Evolutionary conservation across 2,888 invertebrate genomes (phyloP).

Genomic region (Cabera pusaria): DNA sequence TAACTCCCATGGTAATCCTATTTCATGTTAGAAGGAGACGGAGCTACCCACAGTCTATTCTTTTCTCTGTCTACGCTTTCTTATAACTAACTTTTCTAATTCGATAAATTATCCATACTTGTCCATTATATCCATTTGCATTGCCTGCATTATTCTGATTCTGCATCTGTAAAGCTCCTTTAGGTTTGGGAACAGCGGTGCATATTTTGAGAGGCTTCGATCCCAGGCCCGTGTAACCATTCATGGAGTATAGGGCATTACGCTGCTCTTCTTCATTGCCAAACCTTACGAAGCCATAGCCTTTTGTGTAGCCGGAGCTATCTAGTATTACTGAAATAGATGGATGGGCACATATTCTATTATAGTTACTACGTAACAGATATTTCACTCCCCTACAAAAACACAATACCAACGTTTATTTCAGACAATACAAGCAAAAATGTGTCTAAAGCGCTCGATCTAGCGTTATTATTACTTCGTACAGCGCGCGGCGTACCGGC

Average conservation of each 20-base stretch:
- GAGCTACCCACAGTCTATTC: too few relatives aligned
- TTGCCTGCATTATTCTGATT: slow-evolving; percentile 49
- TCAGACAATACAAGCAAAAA: too few relatives aligned
- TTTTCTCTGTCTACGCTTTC: too few relatives aligned
- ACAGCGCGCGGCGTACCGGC: too few relatives aligned
- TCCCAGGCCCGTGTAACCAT: slow-evolving; percentile 94
- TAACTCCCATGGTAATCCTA: too few relatives aligned
- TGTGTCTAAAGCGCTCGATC: too few relatives aligned
- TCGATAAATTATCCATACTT: slow-evolving; percentile 48
- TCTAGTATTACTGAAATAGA: slow-evolving; percentile 91
- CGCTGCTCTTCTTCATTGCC: slow-evolving; percentile 97
- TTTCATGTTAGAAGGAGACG: too few relatives aligned
- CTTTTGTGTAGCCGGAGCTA: slow-evolving; percentile 94
- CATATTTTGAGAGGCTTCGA: slow-evolving; percentile 95
- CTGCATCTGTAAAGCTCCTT: slow-evolving; percentile 69
- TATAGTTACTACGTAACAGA: too few relatives aligned
- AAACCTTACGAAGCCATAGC: slow-evolving; percentile 97
- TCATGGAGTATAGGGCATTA: slow-evolving; percentile 96
- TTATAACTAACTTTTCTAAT: neutral
- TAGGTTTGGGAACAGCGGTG: slow-evolving; percentile 94
- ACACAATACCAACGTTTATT: too few relatives aligned
- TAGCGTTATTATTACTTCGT: too few relatives aligned
- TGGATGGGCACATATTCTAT: too few relatives aligned
- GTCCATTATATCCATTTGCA: slow-evolving; percentile 56
- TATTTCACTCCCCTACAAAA: too few relatives aligned